Base-by-base conservation (phyloP, 2,888 invertebrate genomes). In the Didymodactylos carnosus region DNA sequence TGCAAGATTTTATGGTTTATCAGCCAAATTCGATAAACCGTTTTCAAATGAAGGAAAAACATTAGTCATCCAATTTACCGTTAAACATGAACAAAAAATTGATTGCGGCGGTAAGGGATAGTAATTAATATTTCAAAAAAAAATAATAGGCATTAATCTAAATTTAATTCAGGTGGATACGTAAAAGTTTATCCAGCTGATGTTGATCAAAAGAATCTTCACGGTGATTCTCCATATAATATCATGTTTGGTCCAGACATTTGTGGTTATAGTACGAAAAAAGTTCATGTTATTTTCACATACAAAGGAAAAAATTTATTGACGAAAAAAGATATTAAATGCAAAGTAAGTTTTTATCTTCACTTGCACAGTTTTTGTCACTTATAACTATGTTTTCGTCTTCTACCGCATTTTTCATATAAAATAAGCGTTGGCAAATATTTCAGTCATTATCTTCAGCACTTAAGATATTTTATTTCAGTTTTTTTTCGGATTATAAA, bases 221-320 rank as follows among this genome's bases (percentile, higher is more conserved):
- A 99, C 80, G 98, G 98, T 78, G 98, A 98, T 81, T 88, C 90
- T 14, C 93, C 94, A 2, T 98, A 98, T 83, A 88, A 91, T 79
- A 88, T 98, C 79, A 99, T 98, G 98, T 99, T 99, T 83, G 98
- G 95, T 62, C 98, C 98, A 73, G 98, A 98, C 83, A 98, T 98
- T 82, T 98, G 98, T 83, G 98, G 98, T 73, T 94, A 95, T 76
- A 93, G 94, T 77, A 98, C 95, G 76, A 98, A 97, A 85, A 98
- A 97, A 86, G 94, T 98, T 8, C 98, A 99, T 83, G 97, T 94
- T 16, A 98, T 98, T 86, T 91, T 99, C 86, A 93, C 89, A 85
- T 94, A 99, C 88, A 94, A 98, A 82, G 95, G 92, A 80, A 94
- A 95, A 86, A 98, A 99, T 85, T 88, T 91, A 78, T 86, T 97